Evolutionary conservation across 1,140 invertebrate species (phyloP).

Genomic region (Plodia interpunctella): DNA sequence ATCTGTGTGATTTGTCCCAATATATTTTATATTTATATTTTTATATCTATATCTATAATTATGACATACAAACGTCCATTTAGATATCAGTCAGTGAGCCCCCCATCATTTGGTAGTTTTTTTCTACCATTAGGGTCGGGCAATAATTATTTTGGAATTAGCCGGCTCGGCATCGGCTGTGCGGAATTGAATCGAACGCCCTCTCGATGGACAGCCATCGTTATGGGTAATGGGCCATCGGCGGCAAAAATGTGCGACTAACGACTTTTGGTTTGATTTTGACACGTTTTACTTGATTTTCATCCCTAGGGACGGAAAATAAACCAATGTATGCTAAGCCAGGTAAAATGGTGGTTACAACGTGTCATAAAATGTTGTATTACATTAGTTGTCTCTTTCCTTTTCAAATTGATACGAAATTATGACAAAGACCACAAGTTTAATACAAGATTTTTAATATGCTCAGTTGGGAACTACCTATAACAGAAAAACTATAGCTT

Average conservation of each 20-base stretch:
- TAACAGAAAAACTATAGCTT: no score
- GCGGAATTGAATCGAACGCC: slow-evolving; percentile 68
- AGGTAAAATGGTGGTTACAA: no score
- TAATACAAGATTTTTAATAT: no score
- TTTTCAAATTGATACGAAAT: no score
- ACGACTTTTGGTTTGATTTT: slow-evolving; percentile 5
- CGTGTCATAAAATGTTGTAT: no score
- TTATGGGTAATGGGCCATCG: slow-evolving; percentile 15
- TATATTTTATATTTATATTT: no score
- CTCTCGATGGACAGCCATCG: slow-evolving; percentile 52
- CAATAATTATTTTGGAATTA: slow-evolving; percentile 72
- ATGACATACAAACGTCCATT: no score
- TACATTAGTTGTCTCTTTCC: no score
- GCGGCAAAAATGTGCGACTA: slow-evolving; percentile 3
- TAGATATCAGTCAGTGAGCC: slow-evolving; percentile 3
- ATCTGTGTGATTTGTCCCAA: no score
- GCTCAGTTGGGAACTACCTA: no score
- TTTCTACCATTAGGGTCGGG: slow-evolving; percentile 36
- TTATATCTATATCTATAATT: no score
- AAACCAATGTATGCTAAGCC: not conserved
- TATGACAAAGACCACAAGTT: no score
- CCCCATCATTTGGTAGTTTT: slow-evolving; percentile 28
- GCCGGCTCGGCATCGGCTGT: slow-evolving; percentile 52
- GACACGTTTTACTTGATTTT: not conserved
- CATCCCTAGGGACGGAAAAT: not conserved